phyloP scores from a whole-genome alignment of 1,140 invertebrate genomes.

The Cydia strobilella region DNA sequence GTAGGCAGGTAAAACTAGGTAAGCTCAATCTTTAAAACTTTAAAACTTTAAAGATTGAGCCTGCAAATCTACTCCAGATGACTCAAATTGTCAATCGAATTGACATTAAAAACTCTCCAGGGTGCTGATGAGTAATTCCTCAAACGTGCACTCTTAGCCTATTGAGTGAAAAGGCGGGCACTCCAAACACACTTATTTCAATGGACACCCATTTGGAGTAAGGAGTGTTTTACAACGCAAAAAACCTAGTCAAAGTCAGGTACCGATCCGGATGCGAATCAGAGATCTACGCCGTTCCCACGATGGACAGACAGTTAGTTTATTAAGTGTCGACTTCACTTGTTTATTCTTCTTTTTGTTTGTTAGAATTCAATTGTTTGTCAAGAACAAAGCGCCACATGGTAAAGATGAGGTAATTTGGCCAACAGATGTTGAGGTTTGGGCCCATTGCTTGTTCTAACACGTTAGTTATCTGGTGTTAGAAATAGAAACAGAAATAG shows the following conservation, averaged over 20 bases:
- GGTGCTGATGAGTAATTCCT: slow-evolving; percentile 47
- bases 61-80: slow-evolving; percentile 14
- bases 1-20: no score
- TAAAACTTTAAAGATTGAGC: neutral
- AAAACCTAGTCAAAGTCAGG: slow-evolving; percentile 60
- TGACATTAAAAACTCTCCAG: slow-evolving; percentile 2
- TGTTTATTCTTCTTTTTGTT: slow-evolving; percentile 56
- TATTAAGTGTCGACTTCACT: slow-evolving; percentile 66
- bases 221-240: slow-evolving; percentile 72
- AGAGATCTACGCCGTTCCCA: slow-evolving; percentile 56
- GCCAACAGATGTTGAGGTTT: slow-evolving; percentile 35
- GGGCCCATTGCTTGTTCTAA: slow-evolving; percentile 32
- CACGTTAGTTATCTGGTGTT: slow-evolving; percentile 36
- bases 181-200: slow-evolving; percentile 51
- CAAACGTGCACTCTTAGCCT: slow-evolving; percentile 26
- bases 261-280: slow-evolving; percentile 73
- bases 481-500: slow-evolving; percentile 20
- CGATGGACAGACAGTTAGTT: slow-evolving; percentile 66
- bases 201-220: slow-evolving; percentile 59
- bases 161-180: slow-evolving; percentile 49
- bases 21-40: no score
- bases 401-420: slow-evolving; percentile 37
- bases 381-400: slow-evolving; percentile 65
- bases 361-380: slow-evolving; percentile 40
- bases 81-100: slow-evolving; percentile 10